Evolutionary conservation across 37 sponge, comb jelly and placozoan genomes (phyloP), one percentile per base, ranked within the genome.

Genomic region (Chondrosia reniformis): DNA sequence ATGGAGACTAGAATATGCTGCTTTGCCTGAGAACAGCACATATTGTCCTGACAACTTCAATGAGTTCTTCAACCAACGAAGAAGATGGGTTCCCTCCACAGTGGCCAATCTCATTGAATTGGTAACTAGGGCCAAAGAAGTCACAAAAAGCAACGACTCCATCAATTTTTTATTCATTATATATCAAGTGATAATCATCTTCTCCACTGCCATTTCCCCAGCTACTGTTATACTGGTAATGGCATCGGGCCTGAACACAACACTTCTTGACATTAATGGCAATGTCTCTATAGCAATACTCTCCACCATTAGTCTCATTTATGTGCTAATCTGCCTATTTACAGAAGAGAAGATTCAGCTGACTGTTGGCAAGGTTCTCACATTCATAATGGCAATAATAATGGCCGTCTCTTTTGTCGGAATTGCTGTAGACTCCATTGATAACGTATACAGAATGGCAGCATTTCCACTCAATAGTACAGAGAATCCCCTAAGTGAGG

Each of bases 21-120:
- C 92, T 21, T 76, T 83, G 0, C 84, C 95, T 0, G 81, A 95
- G 36, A 80, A 87, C 77, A 30, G 80, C 42, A 95, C 95, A 21
- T 88, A 84, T 75, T 91, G 95, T 71, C 95, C 95, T 0, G 82
- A 78, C 13, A 66, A 39, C 13, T 91, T 95, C 73, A 91, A 88
- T 12, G 92, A 95, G 73, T 95, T 95, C 69, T 95, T 63, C 79
- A 91, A 88, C 67, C 95, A 95, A 82, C 80, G 95, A 37, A 75
- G 95, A n/a, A 52, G 95, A 4, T 95, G 95, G 95, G 81, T 90
- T 21, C 95, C 95, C 0, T 91, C 92, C 38, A 95, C 95, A 12
- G 33, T 95, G 7, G 95, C 95, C 39, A 95, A 95, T 58, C 77
- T 95, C 56, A 30, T 63, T 7, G 74, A 76, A 45, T 59, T 90